phyloP scores from a whole-genome alignment of 2,797 vertebrate species.

The Eulemur albifrons region DNA sequence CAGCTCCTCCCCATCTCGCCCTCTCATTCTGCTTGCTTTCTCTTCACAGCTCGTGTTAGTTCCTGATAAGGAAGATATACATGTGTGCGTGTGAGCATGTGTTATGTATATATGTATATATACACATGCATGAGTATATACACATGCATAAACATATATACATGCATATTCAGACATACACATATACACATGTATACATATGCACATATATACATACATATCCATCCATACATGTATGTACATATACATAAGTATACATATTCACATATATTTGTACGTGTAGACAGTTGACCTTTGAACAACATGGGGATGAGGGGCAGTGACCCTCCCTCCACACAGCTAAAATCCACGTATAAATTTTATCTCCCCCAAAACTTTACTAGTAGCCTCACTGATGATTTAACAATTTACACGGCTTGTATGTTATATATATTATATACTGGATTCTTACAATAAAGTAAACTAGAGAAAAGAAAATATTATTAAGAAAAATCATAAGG shows the following conservation, averaged over 20 bases:
- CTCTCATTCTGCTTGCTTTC: not conserved
- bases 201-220: not conserved
- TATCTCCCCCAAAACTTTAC: not conserved
- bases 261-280: not conserved
- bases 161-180: not conserved
- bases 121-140: not conserved
- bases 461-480: not conserved
- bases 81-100: not conserved
- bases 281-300: not conserved
- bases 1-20: not conserved
- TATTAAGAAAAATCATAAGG: not conserved
- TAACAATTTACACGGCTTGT: not conserved
- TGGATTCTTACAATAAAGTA: not conserved
- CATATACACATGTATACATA: no score
- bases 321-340: not conserved
- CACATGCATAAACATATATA: not conserved
- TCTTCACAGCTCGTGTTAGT: not conserved
- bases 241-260: not conserved
- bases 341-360: not conserved
- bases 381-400: not conserved
- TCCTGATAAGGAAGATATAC: not conserved
- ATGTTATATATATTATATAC: not conserved
- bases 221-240: fast-evolving
- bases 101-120: not conserved
- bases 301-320: not conserved